Evolutionary conservation across 2,113 vertebrate species (phyloP).

Genomic region (Amblyopsis rosae): DNA sequence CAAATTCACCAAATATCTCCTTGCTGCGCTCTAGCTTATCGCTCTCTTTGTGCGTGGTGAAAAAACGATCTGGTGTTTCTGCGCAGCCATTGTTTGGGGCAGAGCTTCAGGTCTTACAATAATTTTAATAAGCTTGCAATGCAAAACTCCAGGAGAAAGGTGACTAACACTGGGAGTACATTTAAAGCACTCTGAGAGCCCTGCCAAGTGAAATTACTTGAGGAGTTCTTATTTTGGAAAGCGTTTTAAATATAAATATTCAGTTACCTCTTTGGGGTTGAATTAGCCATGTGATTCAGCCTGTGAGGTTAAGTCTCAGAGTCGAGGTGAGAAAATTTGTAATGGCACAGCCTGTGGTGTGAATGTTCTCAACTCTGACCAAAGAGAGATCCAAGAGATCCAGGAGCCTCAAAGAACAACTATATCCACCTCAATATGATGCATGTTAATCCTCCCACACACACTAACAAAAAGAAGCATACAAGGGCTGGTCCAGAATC

Average conservation of each 20-base stretch:
- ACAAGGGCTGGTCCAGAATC: neutral
- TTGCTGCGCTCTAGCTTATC: too few species aligned
- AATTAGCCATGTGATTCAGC: conserved; percentile 13
- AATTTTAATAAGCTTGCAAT: conserved; percentile 45
- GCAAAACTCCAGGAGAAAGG: conserved; percentile 39
- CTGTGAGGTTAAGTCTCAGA: conserved; percentile 43
- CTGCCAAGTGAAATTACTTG: conserved; percentile 48
- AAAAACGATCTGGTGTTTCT: too few species aligned
- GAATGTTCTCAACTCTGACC: conserved; percentile 54
- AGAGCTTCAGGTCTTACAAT: too few species aligned
- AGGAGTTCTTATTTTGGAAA: conserved; percentile 48
- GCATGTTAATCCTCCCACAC: conserved; percentile 51
- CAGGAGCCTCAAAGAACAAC: conserved; percentile 49
- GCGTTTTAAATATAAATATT: conserved; percentile 59
- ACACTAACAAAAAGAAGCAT: neutral
- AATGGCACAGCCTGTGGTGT: conserved; percentile 26
- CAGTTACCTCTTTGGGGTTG: conserved; percentile 49
- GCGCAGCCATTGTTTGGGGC: too few species aligned
- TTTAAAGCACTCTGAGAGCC: conserved; percentile 47
- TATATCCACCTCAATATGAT: conserved; percentile 41
- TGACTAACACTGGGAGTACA: conserved; percentile 52
- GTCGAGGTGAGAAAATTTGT: conserved; percentile 19
- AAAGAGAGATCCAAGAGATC: conserved; percentile 55
- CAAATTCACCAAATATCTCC: too few species aligned
- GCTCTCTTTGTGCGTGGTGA: too few species aligned